Percentiles rank a stretch among this genome's conserved stretches.
phyloP scores from a whole-genome alignment of 1,140 invertebrate genomes.

The Drosophila navojoa region DNA sequence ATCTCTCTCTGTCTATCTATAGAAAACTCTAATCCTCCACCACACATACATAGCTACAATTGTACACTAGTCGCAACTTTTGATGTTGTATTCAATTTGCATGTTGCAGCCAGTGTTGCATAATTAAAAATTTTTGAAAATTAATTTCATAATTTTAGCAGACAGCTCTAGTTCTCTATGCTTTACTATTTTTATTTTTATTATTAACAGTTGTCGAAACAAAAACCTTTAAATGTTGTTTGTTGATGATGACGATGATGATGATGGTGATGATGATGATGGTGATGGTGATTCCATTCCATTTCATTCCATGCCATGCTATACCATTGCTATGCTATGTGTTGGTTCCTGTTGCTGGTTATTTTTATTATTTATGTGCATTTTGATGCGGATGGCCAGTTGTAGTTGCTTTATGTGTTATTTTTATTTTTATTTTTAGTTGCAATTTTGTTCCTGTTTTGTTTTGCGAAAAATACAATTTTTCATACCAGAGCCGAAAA shows the following conservation, averaged over 20 bases:
- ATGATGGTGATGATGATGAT: neutral
- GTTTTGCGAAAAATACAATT: conserved; percentile 41
- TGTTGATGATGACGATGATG: neutral
- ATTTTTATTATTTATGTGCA: conserved; percentile 82
- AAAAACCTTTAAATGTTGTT: conserved; percentile 35
- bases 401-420: conserved; percentile 26
- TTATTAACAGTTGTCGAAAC: conserved; percentile 45
- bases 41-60: conserved; percentile 15
- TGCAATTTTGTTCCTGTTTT: conserved; percentile 45
- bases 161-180: conserved; percentile 27
- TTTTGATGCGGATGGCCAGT: conserved; percentile 72
- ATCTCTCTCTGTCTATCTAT: too few relatives aligned
- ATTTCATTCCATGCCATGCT: neutral
- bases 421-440: conserved; percentile 39
- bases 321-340: neutral
- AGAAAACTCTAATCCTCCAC: too few relatives aligned
- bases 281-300: neutral
- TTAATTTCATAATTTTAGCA: conserved; percentile 76
- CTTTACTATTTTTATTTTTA: conserved; percentile 56
- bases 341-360: conserved; percentile 61
- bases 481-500: conserved; percentile 32
- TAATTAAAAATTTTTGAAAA: conserved; percentile 79
- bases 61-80: conserved; percentile 26
- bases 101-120: conserved; percentile 73
- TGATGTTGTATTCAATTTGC: conserved; percentile 57